phyloP scores from a whole-genome alignment of 2,113 vertebrate species.

The Heteronetta atricapilla region DNA sequence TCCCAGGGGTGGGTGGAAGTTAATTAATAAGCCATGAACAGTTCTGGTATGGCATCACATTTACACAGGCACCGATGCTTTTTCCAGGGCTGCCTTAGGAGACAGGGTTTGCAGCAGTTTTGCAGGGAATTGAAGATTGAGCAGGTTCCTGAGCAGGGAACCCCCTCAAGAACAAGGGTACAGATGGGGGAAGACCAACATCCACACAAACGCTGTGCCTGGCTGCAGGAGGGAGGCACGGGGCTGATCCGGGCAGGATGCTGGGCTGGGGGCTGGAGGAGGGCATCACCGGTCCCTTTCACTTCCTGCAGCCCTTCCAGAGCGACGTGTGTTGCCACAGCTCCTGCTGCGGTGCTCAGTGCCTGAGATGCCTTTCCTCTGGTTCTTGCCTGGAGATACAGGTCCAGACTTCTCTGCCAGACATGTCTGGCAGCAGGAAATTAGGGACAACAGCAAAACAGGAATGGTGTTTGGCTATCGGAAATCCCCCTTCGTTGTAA shows the following conservation, averaged over 20 bases:
- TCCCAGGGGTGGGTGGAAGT: not conserved
- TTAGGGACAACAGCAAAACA: not conserved
- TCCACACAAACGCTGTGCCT: not conserved
- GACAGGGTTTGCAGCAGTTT: accelerated
- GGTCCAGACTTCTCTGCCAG: not conserved
- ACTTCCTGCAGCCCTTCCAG: not conserved
- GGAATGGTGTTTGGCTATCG: accelerated
- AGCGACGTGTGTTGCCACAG: accelerated
- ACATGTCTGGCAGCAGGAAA: not conserved
- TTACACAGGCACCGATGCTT: not conserved
- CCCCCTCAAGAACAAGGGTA: not conserved
- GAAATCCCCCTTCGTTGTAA: not conserved
- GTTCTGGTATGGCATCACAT: accelerated
- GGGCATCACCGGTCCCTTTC: accelerated
- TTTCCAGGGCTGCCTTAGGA: not conserved
- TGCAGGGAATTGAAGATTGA: not conserved
- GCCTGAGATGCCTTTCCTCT: not conserved
- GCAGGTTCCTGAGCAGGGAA: not conserved
- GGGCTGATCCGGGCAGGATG: not conserved
- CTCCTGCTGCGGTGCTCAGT: accelerated
- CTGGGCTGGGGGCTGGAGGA: not conserved
- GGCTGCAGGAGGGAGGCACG: accelerated
- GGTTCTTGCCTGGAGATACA: accelerated
- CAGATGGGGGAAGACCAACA: not conserved
- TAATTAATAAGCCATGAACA: not conserved